Base-by-base conservation (phyloP, 2,888 invertebrate species). In the Hypomecis atomaria region DNA sequence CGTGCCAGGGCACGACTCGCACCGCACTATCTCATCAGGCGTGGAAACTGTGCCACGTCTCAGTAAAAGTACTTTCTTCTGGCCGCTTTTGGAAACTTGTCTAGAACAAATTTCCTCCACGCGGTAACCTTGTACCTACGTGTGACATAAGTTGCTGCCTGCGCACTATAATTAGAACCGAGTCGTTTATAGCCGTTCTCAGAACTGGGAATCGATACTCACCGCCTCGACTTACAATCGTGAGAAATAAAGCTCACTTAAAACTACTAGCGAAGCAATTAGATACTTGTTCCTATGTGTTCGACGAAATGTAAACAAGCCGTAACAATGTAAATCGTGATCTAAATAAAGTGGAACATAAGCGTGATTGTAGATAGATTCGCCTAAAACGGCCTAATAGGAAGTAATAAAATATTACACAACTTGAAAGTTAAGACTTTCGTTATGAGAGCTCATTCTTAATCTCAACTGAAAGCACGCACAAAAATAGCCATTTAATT, bases 1-100 rank as follows among this genome's bases (percentile, higher is more conserved):
- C 66, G 70, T 67, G 62, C 66, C 70, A 65, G 56, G 67, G 66
- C 66, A 70, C 69, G 65, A 59, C 52, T 58, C 54, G 70, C 67
- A 47, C 69, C 69, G 65, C 69, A 66, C 71, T 70, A 72, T 68
- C 71, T 62, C 71, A 58, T 63, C 62, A 55, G 77, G 78, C 89
- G 89, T 91, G 90, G 92, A 91, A 92, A 92, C 92, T 91, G 85
- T 90, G 92, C 82, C 92, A 89, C 82, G 77, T 81, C 89, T 88
- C 86, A 91, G 91, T 90, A 92, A 92, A 92, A 92, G 91, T 90
- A 90, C 91, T 92, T 92, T 92, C 92, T 90, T 92, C 88, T 78
- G 83, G 84, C 89, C 89, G 89, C 89, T 90, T 91, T 91, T 90
- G 85, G 89, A 92, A 91, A 90, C 88, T 84, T 78, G 90, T 84